phyloP scores from a whole-genome alignment of 2,113 vertebrate species.

The Scytalopus superciliaris region DNA sequence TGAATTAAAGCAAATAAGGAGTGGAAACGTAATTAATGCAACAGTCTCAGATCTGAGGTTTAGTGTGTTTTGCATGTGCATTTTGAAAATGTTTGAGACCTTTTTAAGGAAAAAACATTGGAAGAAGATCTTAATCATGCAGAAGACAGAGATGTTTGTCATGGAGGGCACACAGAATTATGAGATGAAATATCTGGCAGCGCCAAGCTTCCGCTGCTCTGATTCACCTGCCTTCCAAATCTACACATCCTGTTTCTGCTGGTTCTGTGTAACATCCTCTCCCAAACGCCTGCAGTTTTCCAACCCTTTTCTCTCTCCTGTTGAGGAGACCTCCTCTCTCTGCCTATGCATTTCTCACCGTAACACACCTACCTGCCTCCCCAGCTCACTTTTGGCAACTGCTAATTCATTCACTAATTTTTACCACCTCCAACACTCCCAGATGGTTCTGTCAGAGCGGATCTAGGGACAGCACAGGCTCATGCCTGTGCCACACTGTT shows the following conservation, averaged over 20 bases:
- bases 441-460: neutral
- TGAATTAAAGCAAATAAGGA: neutral
- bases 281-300: neutral
- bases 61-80: neutral
- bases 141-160: neutral
- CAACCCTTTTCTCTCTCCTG: neutral
- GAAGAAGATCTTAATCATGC: neutral
- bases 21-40: neutral
- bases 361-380: neutral
- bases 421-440: neutral
- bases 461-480: neutral
- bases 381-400: fast-evolving
- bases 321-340: neutral
- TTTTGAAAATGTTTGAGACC: neutral
- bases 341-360: neutral
- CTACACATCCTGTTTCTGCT: neutral
- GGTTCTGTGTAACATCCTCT: neutral
- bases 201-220: neutral
- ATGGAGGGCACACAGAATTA: neutral
- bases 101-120: neutral
- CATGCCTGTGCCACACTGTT: fast-evolving
- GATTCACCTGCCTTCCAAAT: neutral
- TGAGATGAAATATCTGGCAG: neutral
- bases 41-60: neutral
- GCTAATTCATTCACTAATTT: neutral